Evolutionary conservation across 2,113 vertebrate species (phyloP).

Genomic region (Danio rerio): GRCz12tu NC_133180.1:66503501-66504000

Average conservation of each 20-base stretch:
- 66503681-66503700: constrained; percentile 41
- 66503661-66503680: constrained; percentile 18
- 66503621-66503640: neutral
- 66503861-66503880: neutral
- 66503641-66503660: neutral
- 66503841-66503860: neutral
- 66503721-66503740: constrained; percentile 15
- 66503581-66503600: no score
- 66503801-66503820: constrained; percentile 4
- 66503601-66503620: neutral
- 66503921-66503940: constrained; percentile 66
- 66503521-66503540: no score
- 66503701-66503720: constrained; percentile 53
- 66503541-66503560: no score
- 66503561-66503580: no score
- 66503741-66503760: constrained; percentile 45
- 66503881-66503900: constrained; percentile 19
- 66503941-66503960: neutral
- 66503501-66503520: no score
- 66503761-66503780: constrained; percentile 2
- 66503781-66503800: neutral
- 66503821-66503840: neutral
- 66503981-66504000: neutral
- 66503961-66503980: constrained; percentile 20
- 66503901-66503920: constrained; percentile 50